Evolutionary conservation across 1,140 invertebrate species (phyloP), one percentile per base, ranked within the genome.

Genomic region (Pseudomyrmex concolor): DNA sequence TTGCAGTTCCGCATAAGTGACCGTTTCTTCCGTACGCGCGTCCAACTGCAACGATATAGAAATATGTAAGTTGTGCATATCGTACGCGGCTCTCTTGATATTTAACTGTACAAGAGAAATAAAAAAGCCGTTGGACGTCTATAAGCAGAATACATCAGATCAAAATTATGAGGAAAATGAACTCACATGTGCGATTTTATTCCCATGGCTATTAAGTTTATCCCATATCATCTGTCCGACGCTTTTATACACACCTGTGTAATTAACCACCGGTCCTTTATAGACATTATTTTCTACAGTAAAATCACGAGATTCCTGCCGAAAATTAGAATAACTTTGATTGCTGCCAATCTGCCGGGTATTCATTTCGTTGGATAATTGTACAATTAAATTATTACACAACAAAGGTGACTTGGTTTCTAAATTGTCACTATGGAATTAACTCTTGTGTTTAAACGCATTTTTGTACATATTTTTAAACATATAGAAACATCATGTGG

Each of bases 11-110:
- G 43, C 84, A 22, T 91, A 94, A 0, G 94, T 94, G 71, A 95
- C 93, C 25, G 91, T 51, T 25, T 93, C 74, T 0, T 92, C 94
- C 3, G 95, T 95, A 0, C 84, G 76, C 50, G 90, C 92, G 77
- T 95, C 94, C 45, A 95, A 91, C 95, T 95, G 81, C 59, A 76
- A 54, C 9, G n/a, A 50, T 59, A 12, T n/a, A 45, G 13, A 48
- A 8, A 51, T 43, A 62, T 2, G 22, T 2, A 34, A 7, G 17
- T 15, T 1, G 9, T 3, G 0, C 5, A 7, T 0, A 7, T 34
- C 0, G 34, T 34, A 34, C 34, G 34, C 34, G 2, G 25, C 22
- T 25, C 0, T 25, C 22, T 25, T 25, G 22, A 25, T 25, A 25
- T 25, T 25, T 25, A 25, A 22, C 22, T 22, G 22, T 22, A 25